Percentiles rank a stretch among this genome's conserved stretches.
Conservation (phyloP, 2,113 vertebrate genomes). For the Martes martes region DNA sequence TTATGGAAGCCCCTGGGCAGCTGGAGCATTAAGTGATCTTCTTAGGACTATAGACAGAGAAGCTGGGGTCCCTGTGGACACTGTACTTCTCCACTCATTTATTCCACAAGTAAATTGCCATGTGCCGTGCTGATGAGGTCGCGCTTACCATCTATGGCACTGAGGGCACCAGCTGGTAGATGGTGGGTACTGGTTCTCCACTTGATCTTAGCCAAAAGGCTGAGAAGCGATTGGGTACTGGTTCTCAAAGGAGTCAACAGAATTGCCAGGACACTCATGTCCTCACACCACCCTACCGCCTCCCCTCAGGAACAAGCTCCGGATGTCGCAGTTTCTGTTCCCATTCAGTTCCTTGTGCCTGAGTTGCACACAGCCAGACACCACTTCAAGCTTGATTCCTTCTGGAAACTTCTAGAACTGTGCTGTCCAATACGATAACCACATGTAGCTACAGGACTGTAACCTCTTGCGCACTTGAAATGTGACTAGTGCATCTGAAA, state of each 20-base stretch:
- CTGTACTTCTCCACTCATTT: not conserved
- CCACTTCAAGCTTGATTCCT: not conserved
- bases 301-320: not conserved
- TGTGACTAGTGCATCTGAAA: not conserved
- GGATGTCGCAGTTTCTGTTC: not conserved
- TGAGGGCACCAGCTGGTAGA: no score
- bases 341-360: not conserved
- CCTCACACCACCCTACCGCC: not conserved
- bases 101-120: not conserved
- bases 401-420: not conserved
- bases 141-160: not conserved
- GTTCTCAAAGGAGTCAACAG: not conserved
- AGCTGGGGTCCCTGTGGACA: no score
- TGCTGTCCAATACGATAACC: not conserved
- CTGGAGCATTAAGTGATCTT: not conserved
- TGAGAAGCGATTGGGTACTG: no score
- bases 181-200: not conserved
- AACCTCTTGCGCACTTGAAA: not conserved
- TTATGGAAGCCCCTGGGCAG: not conserved
- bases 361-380: not conserved
- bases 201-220: no score
- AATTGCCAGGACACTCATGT: not conserved
- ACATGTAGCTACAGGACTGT: rapidly evolving
- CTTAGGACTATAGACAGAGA: not conserved
- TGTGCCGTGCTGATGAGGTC: not conserved